Base-by-base conservation (phyloP, 2,888 invertebrate genomes). In the Hirtodrosophila cameraria region DNA sequence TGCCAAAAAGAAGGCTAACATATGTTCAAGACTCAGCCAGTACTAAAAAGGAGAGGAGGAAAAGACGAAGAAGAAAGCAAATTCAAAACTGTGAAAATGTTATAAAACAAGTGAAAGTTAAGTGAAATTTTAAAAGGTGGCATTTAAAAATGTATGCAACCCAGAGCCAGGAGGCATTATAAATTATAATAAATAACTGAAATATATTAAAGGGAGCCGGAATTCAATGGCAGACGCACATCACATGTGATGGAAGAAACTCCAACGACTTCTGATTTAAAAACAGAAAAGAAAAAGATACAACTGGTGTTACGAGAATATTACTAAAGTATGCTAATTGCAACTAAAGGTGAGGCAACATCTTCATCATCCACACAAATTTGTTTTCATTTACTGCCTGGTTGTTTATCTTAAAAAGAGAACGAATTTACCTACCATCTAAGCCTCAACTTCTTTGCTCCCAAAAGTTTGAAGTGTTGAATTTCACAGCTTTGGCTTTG, bases 111-210 rank as follows among this genome's bases (percentile, higher is more conserved):
- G 46, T 39, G 36, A 52, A 48, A 43, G 50, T 33, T 30, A 27
- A 39, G 31, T 35, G 31, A 39, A 60, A 46, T 25, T 4, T 8
- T 12, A 23, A 5, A 18, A 18, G 5, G 18, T n/a, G n/a, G n/a
- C n/a, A n/a, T n/a, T n/a, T n/a, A n/a, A n/a, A n/a, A n/a, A n/a
- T 23, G 78, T 69, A 76, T 81, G 61, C 50, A 52, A 23, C 2
- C 23, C 82, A 78, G 69, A 64, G 69, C 60, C 69, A 81, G 69
- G 45, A 60, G 68, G 63, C 60, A 74, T 74, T 69, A 74, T 78
- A 74, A 76, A 82, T 82, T 76, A 77, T 78, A 73, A 61, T 68
- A 65, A 82, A 79, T 82, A 82, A 77, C 79, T 82, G 83, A 82
- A 79, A 77, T 75, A 67, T 67, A 79, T 77, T 82, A 71, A 75